These are phyloP conservation scores for Corythoichthys haematopterus DNA, from an alignment of 2,113 vertebrate genomes.

Conservation along the genomic window DNA sequence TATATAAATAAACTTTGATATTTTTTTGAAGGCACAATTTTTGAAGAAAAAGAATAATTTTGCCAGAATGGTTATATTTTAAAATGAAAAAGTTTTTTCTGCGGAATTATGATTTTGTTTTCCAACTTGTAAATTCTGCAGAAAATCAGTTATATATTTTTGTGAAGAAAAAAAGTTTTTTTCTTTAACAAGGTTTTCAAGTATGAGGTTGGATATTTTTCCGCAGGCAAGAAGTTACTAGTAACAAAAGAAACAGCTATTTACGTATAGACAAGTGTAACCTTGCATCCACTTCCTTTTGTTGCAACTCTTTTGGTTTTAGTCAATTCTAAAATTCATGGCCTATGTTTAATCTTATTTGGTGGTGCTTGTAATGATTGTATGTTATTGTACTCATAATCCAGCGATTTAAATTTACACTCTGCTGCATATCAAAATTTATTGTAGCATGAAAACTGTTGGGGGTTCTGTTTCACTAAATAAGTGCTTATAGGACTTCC, in stretches of 20 bases:
- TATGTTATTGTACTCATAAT: not conserved
- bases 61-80: no score
- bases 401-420: not conserved
- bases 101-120: not conserved
- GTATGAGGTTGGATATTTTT: not conserved
- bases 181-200: no score
- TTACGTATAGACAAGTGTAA: not conserved
- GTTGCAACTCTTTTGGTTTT: not conserved
- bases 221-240: not conserved
- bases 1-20: not conserved
- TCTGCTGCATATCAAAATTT: not conserved
- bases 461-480: not conserved
- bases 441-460: not conserved
- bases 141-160: not conserved
- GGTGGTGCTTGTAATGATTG: not conserved
- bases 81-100: no score
- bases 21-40: not conserved
- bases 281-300: not conserved
- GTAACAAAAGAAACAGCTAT: not conserved
- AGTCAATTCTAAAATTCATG: not conserved
- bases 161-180: not conserved
- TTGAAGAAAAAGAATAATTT: not conserved
- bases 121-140: not conserved
- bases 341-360: not conserved
- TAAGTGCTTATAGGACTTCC: conserved; percentile 15